phyloP scores from a whole-genome alignment of 2,888 invertebrate genomes.

The Cheilosia scutellata region DNA sequence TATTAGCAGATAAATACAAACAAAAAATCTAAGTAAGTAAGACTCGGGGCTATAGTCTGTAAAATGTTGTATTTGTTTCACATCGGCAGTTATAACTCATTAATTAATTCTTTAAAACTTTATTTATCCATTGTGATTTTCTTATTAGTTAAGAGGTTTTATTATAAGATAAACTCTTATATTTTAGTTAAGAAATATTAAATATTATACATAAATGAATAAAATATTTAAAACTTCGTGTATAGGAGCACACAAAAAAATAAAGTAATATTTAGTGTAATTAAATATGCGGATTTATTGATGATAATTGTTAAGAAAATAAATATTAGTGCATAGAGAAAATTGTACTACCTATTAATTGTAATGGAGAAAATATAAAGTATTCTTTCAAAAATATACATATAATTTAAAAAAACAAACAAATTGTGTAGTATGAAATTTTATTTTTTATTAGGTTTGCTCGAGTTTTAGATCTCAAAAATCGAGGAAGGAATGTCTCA shows the following conservation, averaged over 20 bases:
- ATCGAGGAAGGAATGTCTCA: too few relatives aligned
- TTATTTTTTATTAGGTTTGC: neutral
- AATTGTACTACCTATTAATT: slow-evolving; percentile 53
- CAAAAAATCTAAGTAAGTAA: neutral
- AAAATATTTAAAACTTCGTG: slow-evolving; percentile 43
- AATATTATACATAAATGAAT: slow-evolving; percentile 29
- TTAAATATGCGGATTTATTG: slow-evolving; percentile 50
- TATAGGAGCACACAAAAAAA: slow-evolving; percentile 32
- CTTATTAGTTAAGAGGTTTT: slow-evolving; percentile 30
- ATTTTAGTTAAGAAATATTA: slow-evolving; percentile 31
- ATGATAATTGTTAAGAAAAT: slow-evolving; percentile 57
- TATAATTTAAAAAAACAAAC: slow-evolving; percentile 52
- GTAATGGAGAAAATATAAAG: slow-evolving; percentile 54
- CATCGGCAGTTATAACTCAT: slow-evolving; percentile 14
- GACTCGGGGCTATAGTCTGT: neutral
- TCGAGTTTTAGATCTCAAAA: too few relatives aligned
- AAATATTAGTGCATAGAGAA: slow-evolving; percentile 58
- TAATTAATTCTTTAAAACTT: slow-evolving; percentile 9
- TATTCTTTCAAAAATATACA: slow-evolving; percentile 73
- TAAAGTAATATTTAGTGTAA: slow-evolving; percentile 39
- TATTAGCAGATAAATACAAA: neutral
- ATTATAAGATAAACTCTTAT: neutral
- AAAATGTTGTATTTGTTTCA: neutral
- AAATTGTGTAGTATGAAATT: neutral
- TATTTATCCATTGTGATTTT: slow-evolving; percentile 70